Evolutionary conservation across 37 sponge, comb jelly and placozoan species (phyloP), one percentile per base, ranked within the genome.

Genomic region (Crambe crambe): DNA sequence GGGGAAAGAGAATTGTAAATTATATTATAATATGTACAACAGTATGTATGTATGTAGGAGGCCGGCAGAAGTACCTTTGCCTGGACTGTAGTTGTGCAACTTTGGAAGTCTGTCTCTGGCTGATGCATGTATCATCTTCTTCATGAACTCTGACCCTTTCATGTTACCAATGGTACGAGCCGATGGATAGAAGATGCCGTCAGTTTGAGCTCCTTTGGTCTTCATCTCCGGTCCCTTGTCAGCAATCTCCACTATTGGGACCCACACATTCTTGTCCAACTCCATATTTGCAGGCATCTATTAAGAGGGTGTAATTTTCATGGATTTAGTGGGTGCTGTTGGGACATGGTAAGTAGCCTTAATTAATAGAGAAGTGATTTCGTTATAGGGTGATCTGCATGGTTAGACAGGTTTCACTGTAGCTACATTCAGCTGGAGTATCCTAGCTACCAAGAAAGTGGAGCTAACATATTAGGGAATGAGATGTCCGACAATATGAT

Each of bases 131-230:
- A 78, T 58, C 25, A 63, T 32, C 79, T 43, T 74, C 76, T 80
- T 61, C 31, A 30, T 39, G 15, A 40, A 27, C 47, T 79, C 80
- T 0, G 75, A 35, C 6, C 37, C 63, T 67, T 73, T 74, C 38
- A 41, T 72, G 36, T 36, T 58, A 15, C 47, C 54, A 34, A 94
- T 77, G 58, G 88, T 77, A 29, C 72, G 69, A 15, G 88, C 68
- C 0, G 95, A 94, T 26, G 85, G 85, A 78, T 82, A 94, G 83
- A 94, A 94, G 38, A 93, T 56, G 8, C 95, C 88, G 5, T 87
- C 79, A 0, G 95, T 94, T 70, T 94, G 95, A 2, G 82, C 83
- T 18, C 68, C 72, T n/a, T 23, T 56, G 2, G 74, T 61, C 43
- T 56, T 67, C 37, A 73, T n/a, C 41, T 75, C 72, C 26, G 87